These are phyloP conservation scores for Abramis brama DNA, from an alignment of 2,113 vertebrate species.

Conservation along the genomic window DNA sequence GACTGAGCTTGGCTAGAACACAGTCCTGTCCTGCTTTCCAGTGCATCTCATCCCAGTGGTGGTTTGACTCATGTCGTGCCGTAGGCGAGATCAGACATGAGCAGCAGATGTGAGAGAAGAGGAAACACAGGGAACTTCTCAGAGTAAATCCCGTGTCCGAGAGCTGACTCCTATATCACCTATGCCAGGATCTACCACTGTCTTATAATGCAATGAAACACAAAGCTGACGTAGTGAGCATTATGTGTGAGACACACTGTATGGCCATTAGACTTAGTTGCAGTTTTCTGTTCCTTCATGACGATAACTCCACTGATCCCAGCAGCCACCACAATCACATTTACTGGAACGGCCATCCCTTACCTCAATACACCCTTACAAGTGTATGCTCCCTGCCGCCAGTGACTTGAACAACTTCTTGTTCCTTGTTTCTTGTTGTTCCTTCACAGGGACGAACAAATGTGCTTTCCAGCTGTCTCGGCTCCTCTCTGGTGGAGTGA, in stretches of 20 bases:
- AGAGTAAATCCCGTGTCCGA: neutral
- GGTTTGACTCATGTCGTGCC: neutral
- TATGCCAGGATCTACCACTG: too few species aligned
- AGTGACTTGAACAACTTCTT: neutral
- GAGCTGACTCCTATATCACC: neutral
- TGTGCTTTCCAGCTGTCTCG: neutral
- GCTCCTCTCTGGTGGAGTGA: neutral
- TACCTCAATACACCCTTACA: neutral
- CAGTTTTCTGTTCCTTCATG: neutral
- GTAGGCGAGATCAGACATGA: neutral
- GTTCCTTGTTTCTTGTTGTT: too few species aligned
- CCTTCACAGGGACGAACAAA: neutral
- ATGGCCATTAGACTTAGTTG: neutral
- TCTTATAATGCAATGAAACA: too few species aligned
- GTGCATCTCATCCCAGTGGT: slow-evolving; percentile 1
- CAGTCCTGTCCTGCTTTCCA: neutral
- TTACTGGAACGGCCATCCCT: neutral
- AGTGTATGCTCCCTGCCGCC: neutral
- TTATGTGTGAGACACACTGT: neutral
- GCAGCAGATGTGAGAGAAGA: neutral
- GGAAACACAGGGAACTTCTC: neutral
- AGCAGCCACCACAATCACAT: too few species aligned
- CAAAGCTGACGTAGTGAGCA: too few species aligned
- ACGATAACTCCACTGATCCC: neutral
- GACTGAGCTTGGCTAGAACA: neutral